Percentiles rank a stretch among this genome's conserved stretches.
These are phyloP conservation scores for Lates japonicus DNA, from an alignment of 2,797 vertebrate genomes.

Conservation along the genomic window DNA sequence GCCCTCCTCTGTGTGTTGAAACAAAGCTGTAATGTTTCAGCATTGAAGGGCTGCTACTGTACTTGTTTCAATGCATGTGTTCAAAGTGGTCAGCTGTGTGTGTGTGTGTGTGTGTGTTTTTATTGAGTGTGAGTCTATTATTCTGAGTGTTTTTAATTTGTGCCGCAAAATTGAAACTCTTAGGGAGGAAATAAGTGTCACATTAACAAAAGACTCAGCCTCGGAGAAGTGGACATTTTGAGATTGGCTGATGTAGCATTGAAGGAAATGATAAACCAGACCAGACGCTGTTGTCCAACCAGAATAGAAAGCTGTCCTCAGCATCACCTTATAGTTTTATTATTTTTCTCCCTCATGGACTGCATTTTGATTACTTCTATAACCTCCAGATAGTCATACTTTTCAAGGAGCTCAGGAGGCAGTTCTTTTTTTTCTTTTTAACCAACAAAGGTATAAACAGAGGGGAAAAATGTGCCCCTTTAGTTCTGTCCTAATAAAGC, in stretches of 20 bases:
- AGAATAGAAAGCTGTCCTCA: conserved; percentile 22
- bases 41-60: conserved; percentile 51
- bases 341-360: conserved; percentile 27
- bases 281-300: background rate
- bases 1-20: conserved; percentile 52
- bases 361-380: conserved; percentile 58
- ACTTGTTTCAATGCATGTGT: conserved; percentile 36
- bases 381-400: conserved; percentile 47
- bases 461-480: conserved; percentile 16
- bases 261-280: background rate
- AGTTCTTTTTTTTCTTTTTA: conserved; percentile 4
- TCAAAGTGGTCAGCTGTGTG: conserved; percentile 13
- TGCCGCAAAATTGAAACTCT: background rate
- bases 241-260: background rate
- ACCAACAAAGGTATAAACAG: conserved; percentile 44
- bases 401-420: conserved; percentile 41
- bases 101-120: conserved; percentile 5
- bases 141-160: conserved; percentile 15
- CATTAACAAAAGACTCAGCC: conserved; percentile 15
- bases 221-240: conserved; percentile 6
- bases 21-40: conserved; percentile 66
- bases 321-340: conserved; percentile 41
- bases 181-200: background rate
- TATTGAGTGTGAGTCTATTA: conserved; percentile 3
- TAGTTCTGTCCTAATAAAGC: conserved; percentile 63